A percentile compares a stretch with the other conserved stretches of the same genome.
phyloP scores from a whole-genome alignment of 2,797 vertebrate species.

The Coluber constrictor region DNA sequence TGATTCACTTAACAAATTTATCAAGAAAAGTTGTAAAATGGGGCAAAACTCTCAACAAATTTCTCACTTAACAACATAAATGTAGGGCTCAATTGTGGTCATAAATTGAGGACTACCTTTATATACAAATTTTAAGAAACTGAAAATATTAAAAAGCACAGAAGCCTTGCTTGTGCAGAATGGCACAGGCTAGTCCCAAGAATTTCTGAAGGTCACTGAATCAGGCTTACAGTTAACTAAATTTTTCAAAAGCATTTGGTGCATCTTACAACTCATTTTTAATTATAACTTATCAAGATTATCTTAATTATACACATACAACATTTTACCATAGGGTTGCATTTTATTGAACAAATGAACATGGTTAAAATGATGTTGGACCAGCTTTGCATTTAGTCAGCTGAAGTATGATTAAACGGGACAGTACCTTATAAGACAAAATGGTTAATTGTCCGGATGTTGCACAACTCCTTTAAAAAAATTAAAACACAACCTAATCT shows the following conservation, averaged over 20 bases:
- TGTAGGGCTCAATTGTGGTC: background rate
- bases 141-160: background rate
- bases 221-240: no score
- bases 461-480: constrained; percentile 1
- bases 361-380: background rate
- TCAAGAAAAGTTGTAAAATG: background rate
- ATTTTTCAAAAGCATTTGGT: background rate
- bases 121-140: background rate
- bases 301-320: background rate
- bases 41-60: background rate
- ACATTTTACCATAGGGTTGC: background rate
- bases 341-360: background rate
- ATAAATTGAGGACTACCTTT: background rate
- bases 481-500: background rate
- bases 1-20: background rate
- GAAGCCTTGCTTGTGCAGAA: background rate
- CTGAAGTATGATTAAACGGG: background rate
- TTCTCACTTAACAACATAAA: background rate
- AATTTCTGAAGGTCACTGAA: background rate
- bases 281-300: background rate
- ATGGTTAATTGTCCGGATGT: background rate
- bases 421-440: background rate
- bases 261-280: background rate
- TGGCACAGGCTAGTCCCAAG: background rate
- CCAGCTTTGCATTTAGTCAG: background rate